Percentiles rank a stretch among this genome's conserved stretches.
phyloP scores from a whole-genome alignment of 2,797 vertebrate species.

The Catostomus latipinnis region DNA sequence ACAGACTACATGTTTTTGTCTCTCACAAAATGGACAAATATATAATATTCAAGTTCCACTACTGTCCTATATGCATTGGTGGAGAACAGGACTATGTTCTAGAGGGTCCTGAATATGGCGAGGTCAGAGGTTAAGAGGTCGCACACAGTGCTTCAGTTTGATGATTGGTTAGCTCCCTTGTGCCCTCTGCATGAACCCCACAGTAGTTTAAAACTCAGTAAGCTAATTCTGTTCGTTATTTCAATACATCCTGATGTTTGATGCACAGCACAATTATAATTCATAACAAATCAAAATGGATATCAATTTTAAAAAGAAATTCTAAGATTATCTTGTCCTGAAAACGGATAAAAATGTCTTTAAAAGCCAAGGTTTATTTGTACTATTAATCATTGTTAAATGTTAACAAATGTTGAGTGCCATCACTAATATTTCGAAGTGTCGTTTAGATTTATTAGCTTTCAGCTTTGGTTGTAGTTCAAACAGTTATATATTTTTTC shows the following conservation, averaged over 20 bases:
- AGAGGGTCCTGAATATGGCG: slow-evolving; percentile 71
- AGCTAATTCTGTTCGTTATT: slow-evolving; percentile 59
- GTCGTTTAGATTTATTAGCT: neutral
- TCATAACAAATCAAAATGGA: neutral
- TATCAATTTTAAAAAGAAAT: neutral
- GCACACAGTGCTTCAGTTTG: slow-evolving; percentile 77
- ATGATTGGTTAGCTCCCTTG: slow-evolving; percentile 90
- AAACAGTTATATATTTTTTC: neutral
- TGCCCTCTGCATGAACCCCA: slow-evolving; percentile 94
- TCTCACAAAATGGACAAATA: neutral
- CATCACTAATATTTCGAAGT: neutral
- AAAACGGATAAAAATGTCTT: neutral
- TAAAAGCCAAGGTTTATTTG: neutral
- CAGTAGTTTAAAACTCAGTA: slow-evolving; percentile 78
- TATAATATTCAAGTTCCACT: slow-evolving; percentile 35
- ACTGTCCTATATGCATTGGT: slow-evolving; percentile 50
- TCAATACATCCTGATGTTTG: neutral
- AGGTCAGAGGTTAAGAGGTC: slow-evolving; percentile 81
- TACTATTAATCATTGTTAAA: neutral
- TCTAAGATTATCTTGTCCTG: neutral
- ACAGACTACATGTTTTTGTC: neutral
- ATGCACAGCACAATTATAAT: neutral
- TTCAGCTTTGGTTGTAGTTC: neutral
- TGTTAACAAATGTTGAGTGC: neutral
- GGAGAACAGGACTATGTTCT: slow-evolving; percentile 30